phyloP scores from a whole-genome alignment of 1,140 invertebrate genomes.

The Gyrodactylus salaris region DNA sequence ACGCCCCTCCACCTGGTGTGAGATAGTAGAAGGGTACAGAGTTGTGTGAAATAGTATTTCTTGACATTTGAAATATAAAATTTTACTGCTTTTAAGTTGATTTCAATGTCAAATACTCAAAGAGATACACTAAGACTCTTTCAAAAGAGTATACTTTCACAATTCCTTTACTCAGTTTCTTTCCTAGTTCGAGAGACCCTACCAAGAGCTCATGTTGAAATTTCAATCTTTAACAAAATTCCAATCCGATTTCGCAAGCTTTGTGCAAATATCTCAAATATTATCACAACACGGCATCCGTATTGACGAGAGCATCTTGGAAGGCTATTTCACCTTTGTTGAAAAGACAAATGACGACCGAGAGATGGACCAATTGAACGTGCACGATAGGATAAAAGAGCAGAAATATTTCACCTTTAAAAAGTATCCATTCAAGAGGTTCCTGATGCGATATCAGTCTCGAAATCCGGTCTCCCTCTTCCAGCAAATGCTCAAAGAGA shows the following conservation, averaged over 20 bases:
- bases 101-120: no score
- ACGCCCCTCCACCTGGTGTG: no score
- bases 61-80: no score
- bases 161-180: no score
- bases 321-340: background rate
- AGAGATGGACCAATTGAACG: background rate
- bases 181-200: background rate
- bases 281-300: background rate
- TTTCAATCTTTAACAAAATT: background rate
- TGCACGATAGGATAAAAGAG: background rate
- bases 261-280: background rate
- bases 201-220: background rate
- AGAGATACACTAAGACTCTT: no score
- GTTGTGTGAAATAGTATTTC: no score
- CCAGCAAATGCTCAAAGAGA: background rate
- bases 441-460: background rate
- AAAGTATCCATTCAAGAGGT: background rate
- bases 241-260: background rate
- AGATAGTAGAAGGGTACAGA: no score
- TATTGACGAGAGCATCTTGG: background rate
- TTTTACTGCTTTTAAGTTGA: no score
- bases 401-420: background rate
- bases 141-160: no score
- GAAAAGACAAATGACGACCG: background rate
- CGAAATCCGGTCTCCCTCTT: background rate